These are phyloP conservation scores for Turdus rufiventris DNA, from an alignment of 2,113 vertebrate genomes.

Conservation along the genomic window DNA sequence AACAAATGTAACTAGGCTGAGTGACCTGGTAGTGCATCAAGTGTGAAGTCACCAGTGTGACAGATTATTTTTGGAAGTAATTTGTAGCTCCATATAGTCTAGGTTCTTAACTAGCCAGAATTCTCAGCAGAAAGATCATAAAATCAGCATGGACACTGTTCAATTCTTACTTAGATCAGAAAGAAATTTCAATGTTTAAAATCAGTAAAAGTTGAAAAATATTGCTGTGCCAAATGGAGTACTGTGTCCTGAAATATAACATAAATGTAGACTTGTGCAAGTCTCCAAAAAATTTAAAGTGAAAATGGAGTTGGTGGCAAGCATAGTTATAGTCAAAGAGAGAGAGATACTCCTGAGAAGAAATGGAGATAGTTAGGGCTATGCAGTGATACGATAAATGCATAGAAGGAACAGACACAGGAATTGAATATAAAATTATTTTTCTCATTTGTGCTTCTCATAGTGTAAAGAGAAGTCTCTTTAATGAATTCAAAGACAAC, in stretches of 20 bases:
- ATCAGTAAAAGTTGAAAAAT: background rate
- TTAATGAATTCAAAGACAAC: background rate
- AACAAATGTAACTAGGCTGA: background rate
- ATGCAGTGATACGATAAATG: background rate
- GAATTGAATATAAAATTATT: background rate
- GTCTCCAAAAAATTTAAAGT: background rate
- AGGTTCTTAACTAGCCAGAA: background rate
- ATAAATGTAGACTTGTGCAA: background rate
- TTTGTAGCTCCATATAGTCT: background rate
- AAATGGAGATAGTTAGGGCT: background rate
- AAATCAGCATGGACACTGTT: background rate
- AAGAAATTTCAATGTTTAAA: background rate
- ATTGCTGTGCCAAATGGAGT: background rate
- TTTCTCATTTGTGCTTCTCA: background rate
- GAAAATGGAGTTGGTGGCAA: background rate
- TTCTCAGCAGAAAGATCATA: background rate
- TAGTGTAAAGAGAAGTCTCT: background rate
- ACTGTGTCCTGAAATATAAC: background rate
- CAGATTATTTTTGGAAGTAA: background rate
- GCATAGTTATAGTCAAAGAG: background rate
- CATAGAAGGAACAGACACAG: background rate
- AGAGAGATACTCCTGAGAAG: background rate
- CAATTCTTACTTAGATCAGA: background rate
- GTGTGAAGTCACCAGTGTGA: background rate
- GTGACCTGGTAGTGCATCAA: background rate